These are phyloP conservation scores for Meiosimyza platycephala DNA, from an alignment of 2,888 invertebrate genomes.

Conservation along the genomic window DNA sequence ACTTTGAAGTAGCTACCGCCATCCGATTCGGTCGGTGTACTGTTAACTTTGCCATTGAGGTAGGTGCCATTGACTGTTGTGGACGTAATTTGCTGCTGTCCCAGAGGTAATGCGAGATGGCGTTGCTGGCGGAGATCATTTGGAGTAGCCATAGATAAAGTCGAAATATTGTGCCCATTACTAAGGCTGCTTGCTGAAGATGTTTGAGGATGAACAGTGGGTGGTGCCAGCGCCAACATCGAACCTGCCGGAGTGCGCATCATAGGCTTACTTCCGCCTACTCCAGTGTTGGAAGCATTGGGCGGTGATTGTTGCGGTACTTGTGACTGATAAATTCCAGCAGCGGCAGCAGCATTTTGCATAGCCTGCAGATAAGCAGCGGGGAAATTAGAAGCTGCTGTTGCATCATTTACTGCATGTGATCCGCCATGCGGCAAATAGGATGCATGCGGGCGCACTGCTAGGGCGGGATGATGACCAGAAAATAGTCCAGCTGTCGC, in stretches of 20 bases:
- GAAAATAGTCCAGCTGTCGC: slow-evolving; percentile 45
- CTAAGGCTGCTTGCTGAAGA: slow-evolving; percentile 20
- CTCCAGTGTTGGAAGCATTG: slow-evolving; percentile 46
- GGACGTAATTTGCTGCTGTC: slow-evolving; percentile 11
- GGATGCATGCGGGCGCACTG: slow-evolving; percentile 23
- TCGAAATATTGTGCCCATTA: slow-evolving; percentile 27
- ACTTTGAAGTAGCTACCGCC: slow-evolving; percentile 62
- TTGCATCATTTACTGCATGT: slow-evolving; percentile 20
- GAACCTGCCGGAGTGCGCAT: slow-evolving; percentile 37
- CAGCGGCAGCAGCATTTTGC: slow-evolving; percentile 13
- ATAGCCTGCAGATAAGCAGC: slow-evolving; percentile 28
- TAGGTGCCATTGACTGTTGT: slow-evolving; percentile 45
- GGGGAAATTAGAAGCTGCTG: neutral
- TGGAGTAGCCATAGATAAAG: slow-evolving; percentile 9
- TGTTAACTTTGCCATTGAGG: slow-evolving; percentile 54
- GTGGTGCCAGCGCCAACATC: slow-evolving; percentile 41
- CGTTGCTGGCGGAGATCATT: slow-evolving; percentile 32
- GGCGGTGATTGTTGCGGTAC: slow-evolving; percentile 34
- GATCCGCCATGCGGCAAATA: slow-evolving; percentile 12
- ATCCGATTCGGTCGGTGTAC: slow-evolving; percentile 42
- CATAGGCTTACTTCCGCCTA: slow-evolving; percentile 26
- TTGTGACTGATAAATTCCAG: slow-evolving; percentile 38
- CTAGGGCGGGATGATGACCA: slow-evolving; percentile 41
- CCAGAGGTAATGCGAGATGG: neutral
- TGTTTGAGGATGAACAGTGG: slow-evolving; percentile 13